Evolutionary conservation across 2,113 vertebrate species (phyloP).

Genomic region (Triplophysa tibetana): DNA sequence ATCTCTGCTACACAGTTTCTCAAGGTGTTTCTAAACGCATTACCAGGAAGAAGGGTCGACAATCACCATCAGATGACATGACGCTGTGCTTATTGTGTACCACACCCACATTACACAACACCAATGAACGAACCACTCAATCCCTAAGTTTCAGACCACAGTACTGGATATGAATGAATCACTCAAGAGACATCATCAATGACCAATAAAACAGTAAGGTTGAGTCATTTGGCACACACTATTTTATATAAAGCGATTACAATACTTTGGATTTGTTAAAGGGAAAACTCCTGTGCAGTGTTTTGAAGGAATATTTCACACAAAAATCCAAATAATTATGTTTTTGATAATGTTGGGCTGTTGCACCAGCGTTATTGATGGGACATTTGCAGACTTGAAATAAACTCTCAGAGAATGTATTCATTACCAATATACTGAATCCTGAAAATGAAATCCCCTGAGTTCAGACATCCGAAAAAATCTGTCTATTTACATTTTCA

Average conservation of each 20-base stretch:
- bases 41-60: background rate
- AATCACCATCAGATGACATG: background rate
- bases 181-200: conserved; percentile 28
- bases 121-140: conserved; percentile 50
- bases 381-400: too few species aligned
- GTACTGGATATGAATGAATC: conserved; percentile 62
- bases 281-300: background rate
- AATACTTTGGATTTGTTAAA: background rate
- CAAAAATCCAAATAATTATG: too few species aligned
- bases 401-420: too few species aligned
- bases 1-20: background rate
- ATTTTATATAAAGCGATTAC: background rate
- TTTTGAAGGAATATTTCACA: too few species aligned
- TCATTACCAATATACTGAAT: too few species aligned
- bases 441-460: too few species aligned
- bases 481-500: too few species aligned
- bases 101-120: conserved; percentile 11
- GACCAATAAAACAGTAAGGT: conserved; percentile 22
- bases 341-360: too few species aligned
- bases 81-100: conserved; percentile 18
- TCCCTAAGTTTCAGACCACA: conserved; percentile 44
- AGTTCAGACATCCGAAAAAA: too few species aligned
- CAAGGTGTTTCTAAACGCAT: background rate
- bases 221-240: background rate
- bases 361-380: too few species aligned